These are phyloP conservation scores for Bursaphelenchus okinawaensis DNA, from an alignment of 2,888 invertebrate species.

Conservation along the genomic window DNA sequence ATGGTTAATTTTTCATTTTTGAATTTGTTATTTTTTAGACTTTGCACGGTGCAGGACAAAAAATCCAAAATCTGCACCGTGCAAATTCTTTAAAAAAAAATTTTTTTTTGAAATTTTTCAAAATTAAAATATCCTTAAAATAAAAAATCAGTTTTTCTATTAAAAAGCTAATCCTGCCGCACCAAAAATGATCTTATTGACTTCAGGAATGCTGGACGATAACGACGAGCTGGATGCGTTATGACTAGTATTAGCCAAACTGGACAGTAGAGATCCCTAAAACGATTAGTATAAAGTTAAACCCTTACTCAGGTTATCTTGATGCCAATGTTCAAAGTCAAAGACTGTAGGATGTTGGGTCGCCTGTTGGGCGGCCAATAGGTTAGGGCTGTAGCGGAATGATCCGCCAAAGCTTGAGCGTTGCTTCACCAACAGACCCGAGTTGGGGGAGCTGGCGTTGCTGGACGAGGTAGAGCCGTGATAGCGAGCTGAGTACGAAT, in stretches of 20 bases:
- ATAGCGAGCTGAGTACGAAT: background rate
- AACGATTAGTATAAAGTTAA: conserved; percentile 19
- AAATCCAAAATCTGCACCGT: no score
- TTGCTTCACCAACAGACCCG: background rate
- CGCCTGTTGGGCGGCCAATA: conserved; percentile 20
- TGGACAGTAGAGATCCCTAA: background rate
- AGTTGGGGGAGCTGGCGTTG: background rate
- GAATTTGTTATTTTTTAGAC: no score
- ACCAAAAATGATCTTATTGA: conserved; percentile 54
- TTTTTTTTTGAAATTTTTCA: no score
- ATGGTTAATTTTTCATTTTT: no score
- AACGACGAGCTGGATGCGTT: conserved; percentile 18
- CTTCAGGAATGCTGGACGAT: conserved; percentile 34
- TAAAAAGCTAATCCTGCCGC: no score
- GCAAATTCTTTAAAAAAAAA: no score
- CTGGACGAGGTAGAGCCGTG: background rate
- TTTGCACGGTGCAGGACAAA: no score
- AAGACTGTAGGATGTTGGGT: conserved; percentile 39
- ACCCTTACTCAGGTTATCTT: conserved; percentile 38
- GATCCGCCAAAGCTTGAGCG: background rate
- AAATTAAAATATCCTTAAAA: no score
- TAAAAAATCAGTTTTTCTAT: no score
- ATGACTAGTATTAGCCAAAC: conserved; percentile 9
- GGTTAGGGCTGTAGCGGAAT: conserved; percentile 12
- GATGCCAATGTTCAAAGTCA: conserved; percentile 54